A percentile compares a stretch with the other conserved stretches of the same genome.
phyloP scores from a whole-genome alignment of 1,140 invertebrate species.

The Leptopilina boulardi region DNA sequence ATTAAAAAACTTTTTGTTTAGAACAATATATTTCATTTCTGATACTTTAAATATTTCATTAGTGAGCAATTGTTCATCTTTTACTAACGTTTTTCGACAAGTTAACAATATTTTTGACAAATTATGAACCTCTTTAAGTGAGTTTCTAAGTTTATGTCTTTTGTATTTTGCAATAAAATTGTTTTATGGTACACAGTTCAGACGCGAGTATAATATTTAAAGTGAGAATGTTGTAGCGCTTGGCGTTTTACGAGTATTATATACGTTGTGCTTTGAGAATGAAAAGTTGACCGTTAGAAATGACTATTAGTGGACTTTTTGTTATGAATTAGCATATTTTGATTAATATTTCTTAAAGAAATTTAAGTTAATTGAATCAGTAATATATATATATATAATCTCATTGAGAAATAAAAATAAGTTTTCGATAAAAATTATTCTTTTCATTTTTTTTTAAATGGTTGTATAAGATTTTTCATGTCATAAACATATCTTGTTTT shows the following conservation, averaged over 20 bases:
- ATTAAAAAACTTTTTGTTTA: too few species aligned
- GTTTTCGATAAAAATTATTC: background rate
- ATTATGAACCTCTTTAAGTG: background rate
- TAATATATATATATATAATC: background rate
- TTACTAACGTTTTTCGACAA: background rate
- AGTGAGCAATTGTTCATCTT: background rate
- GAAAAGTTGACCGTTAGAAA: background rate
- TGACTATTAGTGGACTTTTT: background rate
- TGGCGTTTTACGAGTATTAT: background rate
- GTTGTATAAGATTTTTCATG: background rate
- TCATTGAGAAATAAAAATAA: too few species aligned
- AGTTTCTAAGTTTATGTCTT: background rate
- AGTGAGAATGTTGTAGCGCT: background rate
- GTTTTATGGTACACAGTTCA: background rate
- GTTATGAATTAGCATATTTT: background rate
- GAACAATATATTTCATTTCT: background rate
- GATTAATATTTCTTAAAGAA: background rate
- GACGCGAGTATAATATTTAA: conserved; percentile 1
- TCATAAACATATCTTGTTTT: background rate
- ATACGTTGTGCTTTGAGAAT: background rate
- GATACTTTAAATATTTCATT: background rate
- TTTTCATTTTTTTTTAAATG: background rate
- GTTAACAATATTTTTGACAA: background rate
- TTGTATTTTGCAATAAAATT: conserved; percentile 10
- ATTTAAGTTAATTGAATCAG: background rate